These are phyloP conservation scores for Drosophila ananassae DNA, from an alignment of 1,140 invertebrate genomes.

Conservation along the genomic window DNA sequence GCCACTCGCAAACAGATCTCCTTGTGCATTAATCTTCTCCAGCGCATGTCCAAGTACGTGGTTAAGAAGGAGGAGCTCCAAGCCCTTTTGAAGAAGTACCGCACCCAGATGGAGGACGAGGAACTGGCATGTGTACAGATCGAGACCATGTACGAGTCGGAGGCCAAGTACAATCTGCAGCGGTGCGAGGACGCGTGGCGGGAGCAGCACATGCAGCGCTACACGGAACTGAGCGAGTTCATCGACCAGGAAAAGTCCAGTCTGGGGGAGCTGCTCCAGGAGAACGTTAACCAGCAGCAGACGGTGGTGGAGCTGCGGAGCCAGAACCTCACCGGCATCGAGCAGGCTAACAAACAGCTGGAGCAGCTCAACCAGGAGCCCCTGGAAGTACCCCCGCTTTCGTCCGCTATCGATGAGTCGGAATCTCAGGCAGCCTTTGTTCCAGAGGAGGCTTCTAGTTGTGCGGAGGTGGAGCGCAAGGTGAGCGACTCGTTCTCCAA, in stretches of 20 bases:
- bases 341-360: constrained; percentile 84
- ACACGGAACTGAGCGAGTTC: constrained; percentile 47
- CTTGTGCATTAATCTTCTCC: constrained; percentile 64
- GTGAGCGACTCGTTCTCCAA: constrained; percentile 65
- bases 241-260: constrained; percentile 54
- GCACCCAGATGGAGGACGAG: constrained; percentile 59
- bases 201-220: constrained; percentile 65
- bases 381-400: background rate
- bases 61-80: constrained; percentile 52
- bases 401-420: background rate
- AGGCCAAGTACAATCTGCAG: constrained; percentile 71
- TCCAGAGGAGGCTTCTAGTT: background rate
- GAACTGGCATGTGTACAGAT: constrained; percentile 51
- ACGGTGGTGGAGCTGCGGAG: constrained; percentile 81
- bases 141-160: constrained; percentile 83
- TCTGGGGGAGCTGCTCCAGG: constrained; percentile 60
- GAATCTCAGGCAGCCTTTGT: background rate
- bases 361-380: constrained; percentile 75
- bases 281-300: constrained; percentile 82
- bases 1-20: constrained; percentile 67
- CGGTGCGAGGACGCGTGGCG: constrained; percentile 73
- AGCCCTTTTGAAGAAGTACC: constrained; percentile 50
- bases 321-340: constrained; percentile 81
- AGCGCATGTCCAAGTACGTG: constrained; percentile 60
- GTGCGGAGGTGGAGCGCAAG: constrained; percentile 35